A percentile compares a stretch with the other conserved stretches of the same genome.
These are phyloP conservation scores for Melanostigma gelatinosum DNA, from an alignment of 2,113 vertebrate genomes.

Conservation along the genomic window DNA sequence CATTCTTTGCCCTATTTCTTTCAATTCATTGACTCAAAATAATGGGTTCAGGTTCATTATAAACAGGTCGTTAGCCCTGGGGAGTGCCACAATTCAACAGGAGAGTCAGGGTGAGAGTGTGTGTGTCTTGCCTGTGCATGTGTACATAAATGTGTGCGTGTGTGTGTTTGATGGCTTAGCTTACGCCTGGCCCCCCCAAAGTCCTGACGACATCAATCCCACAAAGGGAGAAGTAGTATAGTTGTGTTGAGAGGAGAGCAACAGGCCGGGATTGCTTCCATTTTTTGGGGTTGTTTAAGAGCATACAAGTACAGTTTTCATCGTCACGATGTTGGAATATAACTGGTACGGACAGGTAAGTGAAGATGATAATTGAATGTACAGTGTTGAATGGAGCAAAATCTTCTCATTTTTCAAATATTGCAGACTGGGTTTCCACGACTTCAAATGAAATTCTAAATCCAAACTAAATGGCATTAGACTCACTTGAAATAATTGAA, in stretches of 20 bases:
- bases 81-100: slow-evolving; percentile 93
- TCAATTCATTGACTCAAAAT: slow-evolving; percentile 99
- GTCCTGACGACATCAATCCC: slow-evolving; percentile 65
- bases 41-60: slow-evolving; percentile 99
- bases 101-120: slow-evolving; percentile 73
- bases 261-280: slow-evolving; percentile 10
- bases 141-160: slow-evolving; percentile 58
- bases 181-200: slow-evolving; percentile 52
- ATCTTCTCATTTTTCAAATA: neutral
- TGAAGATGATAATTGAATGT: slow-evolving; percentile 60
- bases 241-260: slow-evolving; percentile 47
- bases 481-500: neutral
- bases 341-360: slow-evolving; percentile 97
- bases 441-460: slow-evolving; percentile 25
- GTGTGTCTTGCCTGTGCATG: slow-evolving; percentile 54
- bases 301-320: slow-evolving; percentile 2
- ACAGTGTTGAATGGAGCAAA: neutral
- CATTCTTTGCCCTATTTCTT: slow-evolving; percentile 99
- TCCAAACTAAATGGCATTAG: slow-evolving; percentile 26
- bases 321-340: slow-evolving; percentile 94
- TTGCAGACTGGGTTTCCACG: slow-evolving; percentile 5
- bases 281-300: neutral
- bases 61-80: slow-evolving; percentile 96
- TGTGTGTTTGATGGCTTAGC: slow-evolving; percentile 59
- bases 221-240: slow-evolving; percentile 53